Base-by-base conservation (phyloP, 2,113 vertebrate genomes). In the Oceanodroma tethys region DNA sequence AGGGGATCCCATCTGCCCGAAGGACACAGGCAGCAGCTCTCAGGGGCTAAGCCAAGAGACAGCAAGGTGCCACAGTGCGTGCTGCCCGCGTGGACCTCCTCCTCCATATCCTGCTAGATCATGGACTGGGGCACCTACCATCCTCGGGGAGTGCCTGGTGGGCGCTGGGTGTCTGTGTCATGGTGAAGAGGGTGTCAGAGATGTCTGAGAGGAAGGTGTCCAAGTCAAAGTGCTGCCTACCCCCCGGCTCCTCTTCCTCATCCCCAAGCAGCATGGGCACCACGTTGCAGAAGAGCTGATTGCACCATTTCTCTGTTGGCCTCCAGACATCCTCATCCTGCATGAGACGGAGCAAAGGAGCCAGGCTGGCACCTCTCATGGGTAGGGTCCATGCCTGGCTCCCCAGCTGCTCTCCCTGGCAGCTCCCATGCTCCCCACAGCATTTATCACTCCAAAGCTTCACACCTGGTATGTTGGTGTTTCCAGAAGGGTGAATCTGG, bases 131-230 rank as follows among this genome's bases (percentile, higher is more conserved):
- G n/a, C 23, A 98, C 99, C 97, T 97, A 99, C 99, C 98, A 8
- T 99, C 98, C 53, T 99, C 86, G 0, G 98, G 92, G 96, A 98
- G 29, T 56, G 87, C 84, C 97, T 97, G 98, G 97, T 99, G 94
- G 95, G 97, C 56, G 3, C 91, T 97, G 96, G 78, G 98, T 68
- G 71, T 78, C 92, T 99, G 99, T 10, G 99, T 99, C 99, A 99
- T 99, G 97, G 99, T 99, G 98, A 99, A 99, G 86, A 99, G 98
- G 0, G 99, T 99, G 97, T 99, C 99, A 5, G 99, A 99, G 98
- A 99, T 99, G 95, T 99, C 99, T 0, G 98, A 99, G 94, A 99
- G 97, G 88, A 99, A 99, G 94, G 98, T 99, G 87, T 99, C 99
- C 97, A 99, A 95, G 96, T 99, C 98, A 6, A 99, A 99, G 97